Evolutionary conservation across 2,113 vertebrate species (phyloP).

Genomic region (Thymallus thymallus): DNA sequence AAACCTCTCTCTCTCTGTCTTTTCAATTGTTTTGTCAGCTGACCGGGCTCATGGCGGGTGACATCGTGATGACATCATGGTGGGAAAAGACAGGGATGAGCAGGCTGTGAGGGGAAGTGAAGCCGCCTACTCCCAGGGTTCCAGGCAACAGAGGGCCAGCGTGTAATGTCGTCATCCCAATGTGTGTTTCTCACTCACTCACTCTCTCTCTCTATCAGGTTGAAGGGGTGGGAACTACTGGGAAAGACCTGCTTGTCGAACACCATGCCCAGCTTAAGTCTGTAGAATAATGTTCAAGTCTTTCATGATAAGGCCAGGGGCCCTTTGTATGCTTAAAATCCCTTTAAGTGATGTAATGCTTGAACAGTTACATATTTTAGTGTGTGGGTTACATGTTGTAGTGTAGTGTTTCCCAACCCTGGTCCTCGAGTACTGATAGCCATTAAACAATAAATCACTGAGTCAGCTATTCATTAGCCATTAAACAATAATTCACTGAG

Average conservation of each 20-base stretch:
- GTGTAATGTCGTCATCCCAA: constrained; percentile 43
- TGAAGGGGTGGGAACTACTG: background rate
- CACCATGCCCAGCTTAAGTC: constrained; percentile 12
- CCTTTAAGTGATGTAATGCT: background rate
- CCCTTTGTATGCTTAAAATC: too few species aligned
- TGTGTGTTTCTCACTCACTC: background rate
- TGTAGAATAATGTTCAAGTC: too few species aligned
- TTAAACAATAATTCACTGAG: background rate
- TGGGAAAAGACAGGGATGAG: constrained; percentile 61
- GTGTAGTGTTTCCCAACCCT: too few species aligned
- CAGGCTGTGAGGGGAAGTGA: constrained; percentile 57
- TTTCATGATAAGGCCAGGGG: too few species aligned
- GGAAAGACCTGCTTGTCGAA: constrained; percentile 47
- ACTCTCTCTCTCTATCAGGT: background rate
- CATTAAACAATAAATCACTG: background rate
- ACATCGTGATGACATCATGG: constrained; percentile 54
- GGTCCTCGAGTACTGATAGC: too few species aligned
- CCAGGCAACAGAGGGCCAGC: constrained; percentile 36
- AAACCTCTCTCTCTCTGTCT: constrained; percentile 22
- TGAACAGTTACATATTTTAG: background rate
- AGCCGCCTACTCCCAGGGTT: constrained; percentile 62
- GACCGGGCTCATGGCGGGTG: constrained; percentile 41
- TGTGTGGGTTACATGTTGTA: background rate
- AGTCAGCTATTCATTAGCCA: constrained; percentile 4
- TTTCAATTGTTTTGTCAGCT: constrained; percentile 34